Evolutionary conservation across 2,888 invertebrate genomes (phyloP), one percentile per base, ranked within the genome.

Genomic region (Agapetus fuscipes): DNA sequence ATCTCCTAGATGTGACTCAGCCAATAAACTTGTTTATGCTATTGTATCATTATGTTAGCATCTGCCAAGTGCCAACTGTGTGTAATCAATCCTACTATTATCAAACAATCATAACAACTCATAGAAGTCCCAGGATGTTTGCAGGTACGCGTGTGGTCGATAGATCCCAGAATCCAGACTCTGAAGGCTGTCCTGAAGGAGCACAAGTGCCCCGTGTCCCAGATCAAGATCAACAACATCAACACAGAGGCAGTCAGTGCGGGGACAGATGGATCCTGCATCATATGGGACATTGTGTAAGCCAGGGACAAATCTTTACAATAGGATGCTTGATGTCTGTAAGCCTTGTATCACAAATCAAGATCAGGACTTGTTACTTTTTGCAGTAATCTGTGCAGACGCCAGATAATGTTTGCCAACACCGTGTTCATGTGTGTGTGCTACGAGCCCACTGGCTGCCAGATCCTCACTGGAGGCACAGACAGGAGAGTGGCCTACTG

Each of bases 221-320:
- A 83, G 15, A 76, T 94, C 49, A 78, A 83, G 48, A 77, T 93
- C 39, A 83, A 83, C 17, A 72, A 75, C 43, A 76, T 80, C 53
- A 79, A 89, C 54, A 76, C 74, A 1, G 86, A 89, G 59, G 87
- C 90, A 0, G 84, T 90, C 11, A 90, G 90, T 54, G 84, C 93
- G 0, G 87, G 90, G 30, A 83, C 83, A 0, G 95, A 95, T 62
- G 94, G 95, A 9, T 87, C 90, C 3, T 89, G 89, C 56, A 89
- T 95, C 49, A 80, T 95, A 46, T 95, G 95, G 95, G 87, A 93
- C 56, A 67, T 94, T 13, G 62, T 74, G 87, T 87, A 57, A 68
- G 20, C 4, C 20, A 20, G 20, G 9, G 9, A 20, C 9, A 20
- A 9, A 20, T 20, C 20, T 20, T 20, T 20, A 20, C 20, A 20